These are phyloP conservation scores for Antigone vipio DNA, from an alignment of 2,113 vertebrate genomes.

Conservation along the genomic window DNA sequence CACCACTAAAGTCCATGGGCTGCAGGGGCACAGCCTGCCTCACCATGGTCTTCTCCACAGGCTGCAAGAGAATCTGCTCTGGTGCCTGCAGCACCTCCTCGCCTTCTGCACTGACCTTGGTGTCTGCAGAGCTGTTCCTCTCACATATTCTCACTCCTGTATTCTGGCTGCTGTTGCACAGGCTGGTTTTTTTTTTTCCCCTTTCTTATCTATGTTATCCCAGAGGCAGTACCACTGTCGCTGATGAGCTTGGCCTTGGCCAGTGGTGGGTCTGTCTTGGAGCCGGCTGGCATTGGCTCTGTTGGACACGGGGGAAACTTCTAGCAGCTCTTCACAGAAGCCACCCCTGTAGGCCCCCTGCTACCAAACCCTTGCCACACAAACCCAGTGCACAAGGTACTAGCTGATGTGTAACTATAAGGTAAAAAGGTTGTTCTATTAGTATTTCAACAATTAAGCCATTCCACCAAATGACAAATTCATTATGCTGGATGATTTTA, in stretches of 20 bases:
- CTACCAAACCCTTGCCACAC: not conserved
- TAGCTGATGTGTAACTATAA: not conserved
- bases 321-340: not conserved
- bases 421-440: not conserved
- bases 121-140: not conserved
- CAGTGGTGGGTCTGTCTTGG: fast-evolving
- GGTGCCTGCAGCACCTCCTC: not conserved
- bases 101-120: not conserved
- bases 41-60: not conserved
- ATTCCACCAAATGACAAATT: not conserved
- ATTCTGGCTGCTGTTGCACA: not conserved
- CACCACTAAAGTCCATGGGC: fast-evolving
- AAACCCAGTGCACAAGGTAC: no score
- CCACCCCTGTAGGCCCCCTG: fast-evolving
- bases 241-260: not conserved
- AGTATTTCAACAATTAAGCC: not conserved
- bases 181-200: not conserved
- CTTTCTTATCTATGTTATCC: not conserved
- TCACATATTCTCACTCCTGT: not conserved
- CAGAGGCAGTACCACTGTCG: fast-evolving
- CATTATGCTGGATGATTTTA: not conserved
- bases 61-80: not conserved
- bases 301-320: not conserved
- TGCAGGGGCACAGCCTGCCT: not conserved
- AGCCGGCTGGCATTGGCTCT: not conserved